Percentiles rank a stretch among this genome's conserved stretches.
Evolutionary conservation across 2,888 invertebrate species (phyloP).

Genomic region (Ophion obscuratus): DNA sequence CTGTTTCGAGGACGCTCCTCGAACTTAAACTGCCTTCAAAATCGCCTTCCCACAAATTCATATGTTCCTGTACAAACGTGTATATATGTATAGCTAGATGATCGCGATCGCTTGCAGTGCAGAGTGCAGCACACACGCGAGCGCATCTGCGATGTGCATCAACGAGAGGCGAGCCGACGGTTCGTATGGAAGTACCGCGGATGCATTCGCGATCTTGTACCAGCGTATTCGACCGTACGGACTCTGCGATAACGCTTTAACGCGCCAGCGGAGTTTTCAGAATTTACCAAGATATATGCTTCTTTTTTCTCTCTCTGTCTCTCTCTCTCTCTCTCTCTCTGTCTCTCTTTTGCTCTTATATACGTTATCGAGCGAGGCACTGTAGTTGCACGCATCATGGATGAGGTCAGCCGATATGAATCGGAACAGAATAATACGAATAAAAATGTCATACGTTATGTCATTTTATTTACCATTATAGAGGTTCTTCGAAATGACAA

Average conservation of each 20-base stretch:
- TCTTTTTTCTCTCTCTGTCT: constrained; percentile 33
- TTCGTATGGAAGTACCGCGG: constrained; percentile 44
- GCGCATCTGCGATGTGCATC: constrained; percentile 73
- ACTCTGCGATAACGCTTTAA: constrained; percentile 65
- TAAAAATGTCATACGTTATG: background rate
- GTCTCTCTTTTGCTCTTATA: constrained; percentile 23
- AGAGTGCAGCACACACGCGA: constrained; percentile 64
- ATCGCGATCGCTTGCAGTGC: constrained; percentile 64
- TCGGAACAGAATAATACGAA: background rate
- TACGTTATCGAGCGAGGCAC: constrained; percentile 9
- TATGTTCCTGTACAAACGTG: background rate
- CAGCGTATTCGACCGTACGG: constrained; percentile 55
- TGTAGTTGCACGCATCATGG: background rate
- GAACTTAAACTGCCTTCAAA: background rate
- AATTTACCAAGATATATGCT: constrained; percentile 42
- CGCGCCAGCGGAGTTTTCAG: constrained; percentile 62
- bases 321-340: constrained; percentile 26
- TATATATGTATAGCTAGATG: constrained; percentile 28
- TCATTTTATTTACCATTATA: background rate
- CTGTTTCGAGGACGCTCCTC: background rate
- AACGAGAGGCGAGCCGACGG: constrained; percentile 48
- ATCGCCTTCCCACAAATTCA: background rate
- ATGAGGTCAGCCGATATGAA: background rate
- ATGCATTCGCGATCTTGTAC: constrained; percentile 52
- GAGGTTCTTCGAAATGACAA: background rate